Percentiles rank a stretch among this genome's conserved stretches.
Evolutionary conservation across 1,140 invertebrate species (phyloP).

Genomic region (Dinoponera quadriceps): DNA sequence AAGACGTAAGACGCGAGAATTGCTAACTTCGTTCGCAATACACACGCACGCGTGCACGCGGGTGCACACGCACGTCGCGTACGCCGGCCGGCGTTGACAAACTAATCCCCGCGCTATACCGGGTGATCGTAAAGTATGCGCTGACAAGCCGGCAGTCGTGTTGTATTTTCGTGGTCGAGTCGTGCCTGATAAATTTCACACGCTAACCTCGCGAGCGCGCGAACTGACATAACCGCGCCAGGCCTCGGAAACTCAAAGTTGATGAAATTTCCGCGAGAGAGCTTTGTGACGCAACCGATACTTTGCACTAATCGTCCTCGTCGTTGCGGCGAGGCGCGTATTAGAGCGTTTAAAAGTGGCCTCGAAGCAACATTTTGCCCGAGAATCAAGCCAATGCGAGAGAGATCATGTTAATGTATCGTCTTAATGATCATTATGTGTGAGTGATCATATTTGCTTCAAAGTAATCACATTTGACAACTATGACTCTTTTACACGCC

Average conservation of each 20-base stretch:
- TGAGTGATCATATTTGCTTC: not conserved
- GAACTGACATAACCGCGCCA: slow-evolving; percentile 16
- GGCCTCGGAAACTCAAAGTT: slow-evolving; percentile 30
- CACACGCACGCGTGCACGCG: not conserved
- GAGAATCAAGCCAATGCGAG: not conserved
- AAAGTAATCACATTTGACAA: not conserved
- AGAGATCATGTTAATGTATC: not conserved
- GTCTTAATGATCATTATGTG: not conserved
- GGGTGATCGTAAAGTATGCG: slow-evolving; percentile 81
- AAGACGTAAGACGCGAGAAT: slow-evolving; percentile 42
- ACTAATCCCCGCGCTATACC: slow-evolving; percentile 82
- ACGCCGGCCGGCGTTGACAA: slow-evolving; percentile 81
- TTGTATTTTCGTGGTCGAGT: slow-evolving; percentile 80
- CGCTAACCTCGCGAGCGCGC: slow-evolving; percentile 60
- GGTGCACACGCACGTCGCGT: slow-evolving; percentile 61
- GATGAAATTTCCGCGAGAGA: slow-evolving; percentile 34
- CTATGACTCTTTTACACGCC: not conserved
- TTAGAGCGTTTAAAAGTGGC: not conserved
- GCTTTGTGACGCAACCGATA: slow-evolving; percentile 33
- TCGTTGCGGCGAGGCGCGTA: not conserved
- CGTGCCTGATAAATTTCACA: slow-evolving; percentile 73
- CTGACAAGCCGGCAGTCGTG: slow-evolving; percentile 77
- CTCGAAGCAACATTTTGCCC: not conserved
- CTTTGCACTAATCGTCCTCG: not conserved
- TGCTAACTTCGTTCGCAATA: slow-evolving; percentile 32